These are phyloP conservation scores for Argyresthia albistria DNA, from an alignment of 2,888 invertebrate genomes.

Conservation along the genomic window DNA sequence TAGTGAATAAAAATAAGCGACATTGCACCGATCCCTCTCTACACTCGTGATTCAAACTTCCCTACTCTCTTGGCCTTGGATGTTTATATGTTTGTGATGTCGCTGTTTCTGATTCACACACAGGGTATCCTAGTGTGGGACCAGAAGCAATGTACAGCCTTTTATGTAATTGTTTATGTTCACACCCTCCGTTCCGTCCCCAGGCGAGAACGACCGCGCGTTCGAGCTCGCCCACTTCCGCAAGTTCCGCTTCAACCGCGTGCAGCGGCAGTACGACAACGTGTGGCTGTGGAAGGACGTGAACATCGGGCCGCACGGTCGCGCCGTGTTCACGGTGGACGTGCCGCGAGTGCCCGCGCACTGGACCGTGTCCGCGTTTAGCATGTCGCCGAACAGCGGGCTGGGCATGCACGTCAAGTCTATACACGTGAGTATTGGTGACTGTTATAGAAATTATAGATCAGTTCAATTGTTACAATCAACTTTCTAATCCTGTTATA, in stretches of 20 bases:
- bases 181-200: neutral
- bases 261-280: slow-evolving; percentile 93
- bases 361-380: slow-evolving; percentile 95
- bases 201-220: slow-evolving; percentile 72
- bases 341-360: slow-evolving; percentile 88
- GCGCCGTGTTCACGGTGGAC: slow-evolving; percentile 87
- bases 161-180: no score
- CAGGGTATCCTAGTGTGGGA: no score
- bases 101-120: no score
- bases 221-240: slow-evolving; percentile 83
- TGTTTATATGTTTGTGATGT: no score
- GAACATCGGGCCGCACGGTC: slow-evolving; percentile 92
- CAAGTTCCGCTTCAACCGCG: slow-evolving; percentile 88
- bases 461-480: no score
- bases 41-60: no score
- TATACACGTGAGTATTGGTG: slow-evolving; percentile 73
- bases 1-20: no score
- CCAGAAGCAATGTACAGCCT: no score
- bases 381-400: slow-evolving; percentile 88
- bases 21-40: no score
- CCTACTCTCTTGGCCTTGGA: no score
- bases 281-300: slow-evolving; percentile 97
- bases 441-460: no score
- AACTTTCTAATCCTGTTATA: no score
- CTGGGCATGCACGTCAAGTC: slow-evolving; percentile 89